Conservation (phyloP, 1,140 invertebrate genomes). For the Diabrotica virgifera region DNA sequence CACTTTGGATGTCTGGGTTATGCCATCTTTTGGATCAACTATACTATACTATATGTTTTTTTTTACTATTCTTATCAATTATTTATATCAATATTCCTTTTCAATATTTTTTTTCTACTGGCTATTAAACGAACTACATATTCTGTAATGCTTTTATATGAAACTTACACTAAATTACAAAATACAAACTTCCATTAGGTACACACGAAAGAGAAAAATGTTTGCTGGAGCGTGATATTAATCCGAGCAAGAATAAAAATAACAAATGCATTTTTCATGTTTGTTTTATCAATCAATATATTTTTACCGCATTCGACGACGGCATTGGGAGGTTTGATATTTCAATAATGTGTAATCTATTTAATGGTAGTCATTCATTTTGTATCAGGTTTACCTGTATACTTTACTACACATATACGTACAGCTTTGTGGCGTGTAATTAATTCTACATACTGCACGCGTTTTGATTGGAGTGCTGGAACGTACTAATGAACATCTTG, state of each 20-base stretch:
- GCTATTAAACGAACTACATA: too few species aligned
- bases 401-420: not conserved
- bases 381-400: conserved; percentile 6
- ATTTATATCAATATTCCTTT: too few species aligned
- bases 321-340: conserved; percentile 16
- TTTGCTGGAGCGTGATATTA: conserved; percentile 18
- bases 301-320: conserved; percentile 13
- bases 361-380: conserved; percentile 23
- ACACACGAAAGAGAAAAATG: not conserved
- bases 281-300: conserved; percentile 17
- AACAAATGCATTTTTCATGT: conserved; percentile 30
- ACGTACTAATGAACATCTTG: conserved; percentile 2
- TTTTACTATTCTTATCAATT: too few species aligned
- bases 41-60: too few species aligned
- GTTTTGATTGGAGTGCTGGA: conserved; percentile 9
- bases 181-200: too few species aligned
- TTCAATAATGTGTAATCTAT: conserved; percentile 25
- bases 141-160: too few species aligned
- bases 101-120: too few species aligned
- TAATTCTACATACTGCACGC: conserved; percentile 9
- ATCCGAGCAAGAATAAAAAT: conserved; percentile 28
- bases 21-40: too few species aligned
- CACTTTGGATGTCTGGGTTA: too few species aligned
- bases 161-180: too few species aligned
- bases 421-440: conserved; percentile 11